Evolutionary conservation across 2,113 vertebrate species (phyloP), one percentile per base, ranked within the genome.

Genomic region (Girardinichthys multiradiatus): DNA sequence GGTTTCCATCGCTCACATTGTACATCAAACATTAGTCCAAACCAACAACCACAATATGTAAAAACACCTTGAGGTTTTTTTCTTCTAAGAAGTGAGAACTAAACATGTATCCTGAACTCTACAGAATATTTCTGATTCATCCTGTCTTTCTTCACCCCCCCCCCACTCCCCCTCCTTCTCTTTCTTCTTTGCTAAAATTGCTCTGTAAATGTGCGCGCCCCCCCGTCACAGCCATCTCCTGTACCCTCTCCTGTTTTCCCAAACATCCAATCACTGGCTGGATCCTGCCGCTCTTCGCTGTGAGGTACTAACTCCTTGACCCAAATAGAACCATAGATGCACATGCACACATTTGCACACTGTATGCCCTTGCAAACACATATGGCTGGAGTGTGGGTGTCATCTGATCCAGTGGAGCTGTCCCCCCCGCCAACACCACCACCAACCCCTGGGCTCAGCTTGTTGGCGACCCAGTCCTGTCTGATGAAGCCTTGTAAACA

Each of bases 401-500:
- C 91, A 93, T 92, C 74, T 75, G 91, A 93, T 89, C 89, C 85
- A 77, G 83, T 51, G 77, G 86, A 79, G 79, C 83, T 72, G 87
- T 85, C 78, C 81, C 80, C 85, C 82, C 82, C 83, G 82, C 80
- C 67, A 68, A 14, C 31, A 33, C 82, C 83, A 83, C 80, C 67
- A 68, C 42, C 31, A 33, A 4, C 17, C 17, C 42, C 17, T 1
- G 42, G 42, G 79, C 61, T 82, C 87, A 59, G 48, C 67, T 79
- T 30, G 73, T 81, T 69, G 81, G 79, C 80, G 76, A 85, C 87
- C 83, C 84, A 68, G 74, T 80, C 79, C 75, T 57, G 82, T 89
- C 87, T 88, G 91, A 92, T 90, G 90, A 87, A 85, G 84, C 68
- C 66, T 81, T 88, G 89, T 88, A 93, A 92, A 92, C 85, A 89